These are phyloP conservation scores for Conomelus anceps DNA, from an alignment of 2,888 invertebrate species.

Conservation along the genomic window DNA sequence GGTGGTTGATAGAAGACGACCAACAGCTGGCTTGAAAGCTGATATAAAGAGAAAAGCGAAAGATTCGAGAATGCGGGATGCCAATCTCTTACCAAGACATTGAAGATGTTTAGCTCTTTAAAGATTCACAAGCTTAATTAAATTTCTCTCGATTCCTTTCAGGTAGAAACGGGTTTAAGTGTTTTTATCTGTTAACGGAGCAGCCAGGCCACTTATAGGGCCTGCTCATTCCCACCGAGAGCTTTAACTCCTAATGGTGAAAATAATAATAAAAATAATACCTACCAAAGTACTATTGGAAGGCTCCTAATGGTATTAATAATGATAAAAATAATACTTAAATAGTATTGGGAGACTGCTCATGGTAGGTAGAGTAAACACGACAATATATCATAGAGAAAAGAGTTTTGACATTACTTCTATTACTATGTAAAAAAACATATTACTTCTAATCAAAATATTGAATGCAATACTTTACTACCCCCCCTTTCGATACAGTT, in stretches of 20 bases:
- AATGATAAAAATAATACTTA: too few species aligned
- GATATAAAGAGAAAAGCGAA: not conserved
- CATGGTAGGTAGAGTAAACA: too few species aligned
- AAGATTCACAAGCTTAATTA: not conserved
- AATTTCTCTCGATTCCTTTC: not conserved
- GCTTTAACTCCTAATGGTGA: not conserved
- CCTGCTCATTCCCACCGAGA: not conserved
- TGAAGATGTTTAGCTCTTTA: not conserved
- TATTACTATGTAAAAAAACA: too few species aligned
- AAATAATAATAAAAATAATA: not conserved
- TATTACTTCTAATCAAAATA: too few species aligned
- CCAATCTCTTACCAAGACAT: not conserved
- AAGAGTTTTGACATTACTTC: too few species aligned
- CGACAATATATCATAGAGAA: too few species aligned
- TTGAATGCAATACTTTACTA: too few species aligned
- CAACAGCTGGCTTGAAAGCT: not conserved
- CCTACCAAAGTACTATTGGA: not conserved
- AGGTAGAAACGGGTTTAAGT: not conserved
- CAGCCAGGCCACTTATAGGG: not conserved
- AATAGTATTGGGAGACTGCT: too few species aligned
- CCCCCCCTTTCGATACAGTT: too few species aligned
- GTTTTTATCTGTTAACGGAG: not conserved
- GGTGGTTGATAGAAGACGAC: not conserved
- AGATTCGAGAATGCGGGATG: not conserved
- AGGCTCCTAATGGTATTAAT: not conserved